phyloP scores from a whole-genome alignment of 2,113 vertebrate genomes.

The Columba janthina region DNA sequence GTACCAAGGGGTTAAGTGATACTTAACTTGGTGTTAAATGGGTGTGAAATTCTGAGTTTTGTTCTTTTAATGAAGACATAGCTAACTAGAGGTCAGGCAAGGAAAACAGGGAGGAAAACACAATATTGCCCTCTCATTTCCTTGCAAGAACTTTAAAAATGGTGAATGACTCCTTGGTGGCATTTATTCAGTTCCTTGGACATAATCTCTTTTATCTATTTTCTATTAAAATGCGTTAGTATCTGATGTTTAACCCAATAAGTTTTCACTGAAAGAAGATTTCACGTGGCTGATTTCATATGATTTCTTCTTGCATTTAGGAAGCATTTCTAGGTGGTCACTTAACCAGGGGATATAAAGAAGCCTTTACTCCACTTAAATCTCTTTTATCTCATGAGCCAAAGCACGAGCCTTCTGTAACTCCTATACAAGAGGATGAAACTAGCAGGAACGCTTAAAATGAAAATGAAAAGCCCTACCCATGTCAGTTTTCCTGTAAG shows the following conservation, averaged over 20 bases:
- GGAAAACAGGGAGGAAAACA: conserved; percentile 20
- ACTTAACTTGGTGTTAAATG: conserved; percentile 65
- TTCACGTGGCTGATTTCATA: neutral
- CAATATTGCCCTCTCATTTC: neutral
- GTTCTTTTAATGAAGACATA: conserved; percentile 52
- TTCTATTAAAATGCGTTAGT: neutral
- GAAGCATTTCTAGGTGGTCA: neutral
- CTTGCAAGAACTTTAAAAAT: neutral
- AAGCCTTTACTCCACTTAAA: neutral
- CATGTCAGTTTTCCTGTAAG: neutral
- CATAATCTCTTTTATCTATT: neutral
- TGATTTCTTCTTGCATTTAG: neutral
- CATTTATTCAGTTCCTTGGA: neutral
- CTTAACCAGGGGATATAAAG: neutral
- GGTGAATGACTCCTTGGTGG: neutral
- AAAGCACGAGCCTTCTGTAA: neutral
- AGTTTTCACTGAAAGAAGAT: neutral
- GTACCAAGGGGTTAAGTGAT: conserved; percentile 62
- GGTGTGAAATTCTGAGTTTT: conserved; percentile 58
- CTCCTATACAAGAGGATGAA: neutral
- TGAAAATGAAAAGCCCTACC: neutral
- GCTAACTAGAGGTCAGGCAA: conserved; percentile 45
- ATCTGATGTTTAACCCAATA: neutral
- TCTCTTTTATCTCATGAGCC: neutral
- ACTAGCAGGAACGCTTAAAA: neutral